Evolutionary conservation across 2,797 vertebrate species (phyloP).

Genomic region (Benthosema pterotum): DNA sequence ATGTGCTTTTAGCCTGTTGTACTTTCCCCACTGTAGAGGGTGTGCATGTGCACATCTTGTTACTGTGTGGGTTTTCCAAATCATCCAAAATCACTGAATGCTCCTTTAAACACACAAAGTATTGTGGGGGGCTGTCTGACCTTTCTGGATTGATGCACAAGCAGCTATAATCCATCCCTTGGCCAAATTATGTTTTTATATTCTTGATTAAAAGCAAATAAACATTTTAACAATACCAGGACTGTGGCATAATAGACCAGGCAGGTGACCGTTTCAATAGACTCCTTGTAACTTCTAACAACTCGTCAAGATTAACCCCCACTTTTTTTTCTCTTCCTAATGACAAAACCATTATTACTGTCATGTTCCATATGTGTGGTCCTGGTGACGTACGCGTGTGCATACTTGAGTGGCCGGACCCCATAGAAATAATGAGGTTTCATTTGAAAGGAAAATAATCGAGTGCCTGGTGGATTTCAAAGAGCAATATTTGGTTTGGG

Average conservation of each 20-base stretch:
- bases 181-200: not conserved
- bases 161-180: constrained; percentile 3
- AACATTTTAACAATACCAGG: not conserved
- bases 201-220: constrained; percentile 6
- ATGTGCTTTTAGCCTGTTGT: no score
- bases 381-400: constrained; percentile 34
- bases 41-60: no score
- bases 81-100: no score
- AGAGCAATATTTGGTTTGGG: constrained; percentile 74
- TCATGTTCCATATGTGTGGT: constrained; percentile 52
- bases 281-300: constrained; percentile 8
- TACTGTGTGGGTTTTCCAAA: no score
- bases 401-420: constrained; percentile 34
- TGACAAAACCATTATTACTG: constrained; percentile 31
- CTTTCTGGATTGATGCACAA: not conserved
- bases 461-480: constrained; percentile 56
- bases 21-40: no score
- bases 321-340: not conserved
- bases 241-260: not conserved
- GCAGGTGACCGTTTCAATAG: not conserved
- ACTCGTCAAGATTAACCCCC: constrained; percentile 37
- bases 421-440: constrained; percentile 61
- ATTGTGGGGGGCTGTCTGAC: not conserved
- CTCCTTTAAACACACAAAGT: not conserved
- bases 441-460: constrained; percentile 76